Percentiles rank a stretch among this genome's conserved stretches.
phyloP scores from a whole-genome alignment of 2,113 vertebrate genomes.

The Fulmarus glacialis region DNA sequence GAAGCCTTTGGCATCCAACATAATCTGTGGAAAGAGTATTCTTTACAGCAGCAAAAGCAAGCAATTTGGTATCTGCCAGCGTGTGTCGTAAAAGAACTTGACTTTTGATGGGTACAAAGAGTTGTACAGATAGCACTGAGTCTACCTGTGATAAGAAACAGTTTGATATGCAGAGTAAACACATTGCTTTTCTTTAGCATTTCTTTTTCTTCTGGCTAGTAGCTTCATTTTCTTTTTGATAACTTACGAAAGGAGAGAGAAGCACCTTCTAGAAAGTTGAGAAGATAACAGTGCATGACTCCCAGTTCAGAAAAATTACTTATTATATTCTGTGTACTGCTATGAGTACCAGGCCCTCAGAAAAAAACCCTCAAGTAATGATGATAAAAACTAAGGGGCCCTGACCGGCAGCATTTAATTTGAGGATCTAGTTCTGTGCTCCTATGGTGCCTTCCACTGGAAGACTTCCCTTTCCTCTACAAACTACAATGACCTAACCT shows the following conservation, averaged over 20 bases:
- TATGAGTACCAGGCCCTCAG: not conserved
- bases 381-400: not conserved
- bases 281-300: not conserved
- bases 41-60: not conserved
- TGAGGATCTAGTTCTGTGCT: not conserved
- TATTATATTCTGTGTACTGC: not conserved
- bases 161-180: not conserved
- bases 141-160: not conserved
- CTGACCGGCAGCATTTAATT: not conserved
- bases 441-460: not conserved
- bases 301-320: not conserved
- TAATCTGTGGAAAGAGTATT: not conserved
- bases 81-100: not conserved
- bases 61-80: not conserved
- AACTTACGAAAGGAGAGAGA: not conserved
- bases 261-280: not conserved
- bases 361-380: not conserved
- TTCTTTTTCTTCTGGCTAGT: not conserved
- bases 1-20: not conserved
- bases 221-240: not conserved
- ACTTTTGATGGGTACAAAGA: not conserved
- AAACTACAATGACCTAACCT: not conserved
- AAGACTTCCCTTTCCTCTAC: not conserved
- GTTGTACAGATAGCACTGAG: not conserved
- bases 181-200: not conserved